Percentiles rank a stretch among this genome's conserved stretches.
phyloP scores from a whole-genome alignment of 2,797 vertebrate species.

The Fringilla coelebs region DNA sequence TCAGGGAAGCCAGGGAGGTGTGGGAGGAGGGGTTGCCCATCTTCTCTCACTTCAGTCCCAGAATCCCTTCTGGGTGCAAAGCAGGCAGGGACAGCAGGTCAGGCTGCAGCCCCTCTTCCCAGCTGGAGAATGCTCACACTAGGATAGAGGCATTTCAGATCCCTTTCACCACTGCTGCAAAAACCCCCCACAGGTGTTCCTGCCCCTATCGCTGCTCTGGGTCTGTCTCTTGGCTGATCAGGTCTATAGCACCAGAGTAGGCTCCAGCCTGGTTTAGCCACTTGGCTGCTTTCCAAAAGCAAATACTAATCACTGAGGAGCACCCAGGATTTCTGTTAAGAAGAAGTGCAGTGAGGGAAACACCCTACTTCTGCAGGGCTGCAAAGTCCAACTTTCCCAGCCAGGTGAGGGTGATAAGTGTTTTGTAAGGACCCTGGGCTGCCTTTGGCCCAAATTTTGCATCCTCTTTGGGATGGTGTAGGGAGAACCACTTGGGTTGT shows the following conservation, averaged over 20 bases:
- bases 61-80: background rate
- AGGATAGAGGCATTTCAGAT: background rate
- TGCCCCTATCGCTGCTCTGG: rapidly evolving
- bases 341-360: background rate
- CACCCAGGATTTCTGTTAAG: background rate
- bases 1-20: background rate
- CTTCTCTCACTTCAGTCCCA: background rate
- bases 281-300: background rate
- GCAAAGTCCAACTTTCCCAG: background rate
- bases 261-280: background rate
- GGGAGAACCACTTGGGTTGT: background rate
- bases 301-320: background rate
- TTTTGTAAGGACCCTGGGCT: background rate
- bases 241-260: background rate
- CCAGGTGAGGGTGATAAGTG: background rate
- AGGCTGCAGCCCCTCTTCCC: background rate
- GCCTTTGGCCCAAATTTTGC: background rate
- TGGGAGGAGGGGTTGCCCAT: background rate
- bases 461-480: background rate
- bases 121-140: rapidly evolving
- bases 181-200: rapidly evolving
- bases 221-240: background rate
- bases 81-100: background rate
- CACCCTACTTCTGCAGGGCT: background rate
- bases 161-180: background rate